Evolutionary conservation across 2,888 invertebrate species (phyloP).

Genomic region (Drosophila infuscata): DNA sequence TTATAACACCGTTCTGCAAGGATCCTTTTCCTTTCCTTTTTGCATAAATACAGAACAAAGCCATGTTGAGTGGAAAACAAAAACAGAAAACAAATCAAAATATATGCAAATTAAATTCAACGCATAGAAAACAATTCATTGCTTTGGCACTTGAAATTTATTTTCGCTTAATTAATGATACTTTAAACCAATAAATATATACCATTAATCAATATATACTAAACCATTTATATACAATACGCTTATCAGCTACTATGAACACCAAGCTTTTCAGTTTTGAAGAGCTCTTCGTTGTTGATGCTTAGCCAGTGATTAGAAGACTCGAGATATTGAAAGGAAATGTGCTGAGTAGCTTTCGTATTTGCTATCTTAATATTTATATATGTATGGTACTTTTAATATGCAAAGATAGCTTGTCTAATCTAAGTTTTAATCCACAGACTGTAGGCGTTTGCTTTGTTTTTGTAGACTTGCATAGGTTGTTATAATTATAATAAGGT

Average conservation of each 20-base stretch:
- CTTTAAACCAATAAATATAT: slow-evolving; percentile 28
- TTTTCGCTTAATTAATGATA: slow-evolving; percentile 21
- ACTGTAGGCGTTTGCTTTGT: not conserved
- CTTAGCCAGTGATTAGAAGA: slow-evolving; percentile 1
- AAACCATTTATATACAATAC: not conserved
- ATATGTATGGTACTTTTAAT: not conserved
- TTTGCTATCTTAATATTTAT: slow-evolving; percentile 15
- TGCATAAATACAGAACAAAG: slow-evolving; percentile 18
- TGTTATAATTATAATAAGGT: not conserved
- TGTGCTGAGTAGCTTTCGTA: not conserved
- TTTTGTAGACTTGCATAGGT: not conserved
- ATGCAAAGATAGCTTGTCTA: slow-evolving; percentile 4
- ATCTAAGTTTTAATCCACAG: slow-evolving; percentile 10
- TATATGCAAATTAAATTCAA: slow-evolving; percentile 54
- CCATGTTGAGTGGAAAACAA: slow-evolving; percentile 1
- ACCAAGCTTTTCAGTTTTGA: not conserved
- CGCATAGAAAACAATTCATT: slow-evolving; percentile 22
- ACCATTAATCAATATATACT: not conserved
- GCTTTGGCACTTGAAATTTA: slow-evolving; percentile 29
- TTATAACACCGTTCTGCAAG: slow-evolving; percentile 17
- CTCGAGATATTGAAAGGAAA: not conserved
- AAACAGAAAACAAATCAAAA: slow-evolving; percentile 22
- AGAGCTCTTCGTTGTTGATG: not conserved
- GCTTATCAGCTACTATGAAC: slow-evolving; percentile 1
- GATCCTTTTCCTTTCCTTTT: slow-evolving; percentile 3